A percentile compares a stretch with the other conserved stretches of the same genome.
These are phyloP conservation scores for Brienomyrus brachyistius DNA, from an alignment of 2,113 vertebrate species.

Conservation along the genomic window DNA sequence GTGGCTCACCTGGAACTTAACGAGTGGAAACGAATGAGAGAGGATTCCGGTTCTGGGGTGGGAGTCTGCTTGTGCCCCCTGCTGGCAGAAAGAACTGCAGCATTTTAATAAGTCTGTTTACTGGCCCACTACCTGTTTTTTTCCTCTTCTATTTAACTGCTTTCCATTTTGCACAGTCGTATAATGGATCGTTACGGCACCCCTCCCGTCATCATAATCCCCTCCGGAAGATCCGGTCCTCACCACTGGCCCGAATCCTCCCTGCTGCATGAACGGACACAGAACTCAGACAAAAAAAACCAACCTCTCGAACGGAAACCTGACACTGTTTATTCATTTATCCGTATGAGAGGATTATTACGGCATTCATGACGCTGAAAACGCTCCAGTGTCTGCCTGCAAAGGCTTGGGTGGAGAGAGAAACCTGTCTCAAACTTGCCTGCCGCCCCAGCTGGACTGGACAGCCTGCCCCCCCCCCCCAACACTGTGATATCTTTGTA, in stretches of 20 bases:
- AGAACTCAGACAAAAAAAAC: not conserved
- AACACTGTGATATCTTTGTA: not conserved
- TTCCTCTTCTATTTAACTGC: not conserved
- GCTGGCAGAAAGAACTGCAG: not conserved
- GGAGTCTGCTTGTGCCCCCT: not conserved
- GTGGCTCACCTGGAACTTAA: conserved; percentile 4
- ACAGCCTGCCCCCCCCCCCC: not conserved
- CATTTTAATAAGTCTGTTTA: conserved; percentile 1
- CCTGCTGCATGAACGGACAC: not conserved
- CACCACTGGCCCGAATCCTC: not conserved
- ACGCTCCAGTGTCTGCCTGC: not conserved
- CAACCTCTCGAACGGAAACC: not conserved
- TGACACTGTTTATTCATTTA: not conserved
- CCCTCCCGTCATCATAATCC: not conserved
- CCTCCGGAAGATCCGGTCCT: not conserved
- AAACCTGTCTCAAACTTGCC: not conserved
- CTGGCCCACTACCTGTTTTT: not conserved
- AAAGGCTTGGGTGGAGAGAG: not conserved
- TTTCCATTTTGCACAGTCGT: not conserved
- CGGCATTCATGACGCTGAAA: not conserved
- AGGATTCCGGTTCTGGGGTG: conserved; percentile 16
- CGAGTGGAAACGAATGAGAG: conserved; percentile 11
- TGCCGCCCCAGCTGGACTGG: too few relatives aligned
- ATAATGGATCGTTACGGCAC: not conserved
- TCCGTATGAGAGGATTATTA: not conserved